Conservation (phyloP, 2,113 vertebrate genomes). For the Hypanus sabinus region DNA sequence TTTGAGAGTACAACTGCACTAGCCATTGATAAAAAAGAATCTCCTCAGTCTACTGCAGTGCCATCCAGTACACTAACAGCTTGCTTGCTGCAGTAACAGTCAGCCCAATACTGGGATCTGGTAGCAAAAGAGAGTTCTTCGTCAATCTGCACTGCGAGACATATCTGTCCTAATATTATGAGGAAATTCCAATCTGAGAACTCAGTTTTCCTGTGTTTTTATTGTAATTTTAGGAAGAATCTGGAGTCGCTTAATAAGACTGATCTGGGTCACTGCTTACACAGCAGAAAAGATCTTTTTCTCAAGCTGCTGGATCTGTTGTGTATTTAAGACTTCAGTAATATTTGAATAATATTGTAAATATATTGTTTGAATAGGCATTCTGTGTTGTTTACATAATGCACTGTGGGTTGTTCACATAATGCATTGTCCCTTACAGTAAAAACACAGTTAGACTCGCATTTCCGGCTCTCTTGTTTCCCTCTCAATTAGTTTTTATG, state of each 20-base stretch:
- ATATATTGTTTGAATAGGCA: too few relatives aligned
- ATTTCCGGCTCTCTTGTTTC: too few relatives aligned
- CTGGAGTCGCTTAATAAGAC: neutral
- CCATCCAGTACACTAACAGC: neutral
- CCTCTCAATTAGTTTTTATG: too few relatives aligned
- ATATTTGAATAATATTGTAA: too few relatives aligned
- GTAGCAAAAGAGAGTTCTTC: neutral
- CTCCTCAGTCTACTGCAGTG: neutral
- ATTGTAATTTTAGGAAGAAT: neutral
- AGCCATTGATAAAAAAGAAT: neutral
- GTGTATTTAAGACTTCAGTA: too few relatives aligned
- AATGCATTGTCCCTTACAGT: too few relatives aligned
- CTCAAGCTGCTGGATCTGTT: neutral
- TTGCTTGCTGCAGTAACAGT: neutral
- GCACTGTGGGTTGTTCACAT: too few relatives aligned
- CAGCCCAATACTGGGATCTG: neutral
- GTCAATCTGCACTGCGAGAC: neutral
- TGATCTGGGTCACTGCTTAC: neutral
- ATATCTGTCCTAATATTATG: neutral
- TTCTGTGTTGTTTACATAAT: too few relatives aligned
- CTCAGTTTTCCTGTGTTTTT: neutral
- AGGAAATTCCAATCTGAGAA: neutral
- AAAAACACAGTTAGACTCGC: too few relatives aligned
- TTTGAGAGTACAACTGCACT: neutral
- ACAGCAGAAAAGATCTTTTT: neutral